A percentile compares a stretch with the other conserved stretches of the same genome.
Conservation (phyloP, 2,113 vertebrate genomes). For the Hyaena hyaena region DNA sequence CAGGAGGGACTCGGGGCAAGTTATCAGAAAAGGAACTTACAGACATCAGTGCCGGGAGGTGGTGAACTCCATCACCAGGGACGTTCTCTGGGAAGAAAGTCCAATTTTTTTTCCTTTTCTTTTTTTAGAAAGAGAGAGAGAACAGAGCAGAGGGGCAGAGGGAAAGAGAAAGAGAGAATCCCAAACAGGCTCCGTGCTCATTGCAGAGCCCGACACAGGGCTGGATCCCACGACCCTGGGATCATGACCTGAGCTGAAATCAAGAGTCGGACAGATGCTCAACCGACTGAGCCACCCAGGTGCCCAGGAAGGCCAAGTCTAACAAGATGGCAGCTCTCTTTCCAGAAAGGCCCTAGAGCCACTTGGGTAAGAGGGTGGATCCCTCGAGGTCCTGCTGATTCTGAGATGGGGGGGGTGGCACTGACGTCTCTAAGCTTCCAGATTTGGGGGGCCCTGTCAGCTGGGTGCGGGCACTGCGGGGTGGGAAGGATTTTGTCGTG, state of each 20-base stretch:
- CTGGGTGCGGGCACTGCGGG: background rate
- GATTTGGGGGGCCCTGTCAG: background rate
- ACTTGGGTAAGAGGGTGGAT: background rate
- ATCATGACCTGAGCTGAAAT: too few relatives aligned
- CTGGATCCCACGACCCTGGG: too few relatives aligned
- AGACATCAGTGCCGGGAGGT: background rate
- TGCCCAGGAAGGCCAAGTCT: background rate
- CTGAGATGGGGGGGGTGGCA: background rate
- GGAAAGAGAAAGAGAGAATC: too few relatives aligned
- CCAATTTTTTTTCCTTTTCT: background rate
- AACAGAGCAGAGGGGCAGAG: too few relatives aligned
- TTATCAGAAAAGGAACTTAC: background rate
- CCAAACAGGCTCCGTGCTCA: too few relatives aligned
- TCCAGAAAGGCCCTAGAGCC: background rate
- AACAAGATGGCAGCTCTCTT: background rate
- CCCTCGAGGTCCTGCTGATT: background rate
- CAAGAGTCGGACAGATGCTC: too few relatives aligned
- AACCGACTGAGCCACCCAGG: too few relatives aligned
- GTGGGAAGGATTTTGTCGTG: background rate
- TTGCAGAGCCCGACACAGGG: too few relatives aligned
- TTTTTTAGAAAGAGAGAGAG: too few relatives aligned
- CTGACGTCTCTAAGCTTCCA: background rate
- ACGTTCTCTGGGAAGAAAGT: background rate
- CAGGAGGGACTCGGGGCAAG: background rate
- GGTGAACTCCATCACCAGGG: fast-evolving